Evolutionary conservation across 2,113 vertebrate genomes (phyloP).

Genomic region (Zosterops borbonicus): DNA sequence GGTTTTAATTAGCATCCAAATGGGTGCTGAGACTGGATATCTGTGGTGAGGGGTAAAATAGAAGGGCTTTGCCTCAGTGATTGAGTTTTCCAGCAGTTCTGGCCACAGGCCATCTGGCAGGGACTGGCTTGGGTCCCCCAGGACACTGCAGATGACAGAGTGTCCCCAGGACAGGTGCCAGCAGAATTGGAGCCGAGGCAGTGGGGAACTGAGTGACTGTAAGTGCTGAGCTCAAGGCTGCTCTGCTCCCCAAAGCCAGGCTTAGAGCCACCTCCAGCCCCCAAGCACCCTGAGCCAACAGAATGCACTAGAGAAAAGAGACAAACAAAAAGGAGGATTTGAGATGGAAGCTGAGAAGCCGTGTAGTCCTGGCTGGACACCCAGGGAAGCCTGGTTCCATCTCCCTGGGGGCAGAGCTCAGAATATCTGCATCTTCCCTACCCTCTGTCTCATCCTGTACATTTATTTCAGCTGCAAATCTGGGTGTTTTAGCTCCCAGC

Average conservation of each 20-base stretch:
- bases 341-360: background rate
- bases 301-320: background rate
- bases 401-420: background rate
- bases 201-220: background rate
- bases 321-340: background rate
- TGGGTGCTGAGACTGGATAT: background rate
- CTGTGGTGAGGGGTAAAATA: background rate
- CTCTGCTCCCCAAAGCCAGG: background rate
- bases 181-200: background rate
- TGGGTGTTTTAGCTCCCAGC: background rate
- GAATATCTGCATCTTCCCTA: background rate
- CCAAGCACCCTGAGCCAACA: background rate
- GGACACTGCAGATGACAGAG: conserved; percentile 26
- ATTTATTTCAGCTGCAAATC: background rate
- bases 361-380: background rate
- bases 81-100: conserved; percentile 25
- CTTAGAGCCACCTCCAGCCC: background rate
- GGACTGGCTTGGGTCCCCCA: background rate
- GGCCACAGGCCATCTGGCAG: conserved; percentile 30
- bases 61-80: background rate
- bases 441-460: background rate
- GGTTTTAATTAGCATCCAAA: background rate
- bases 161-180: conserved; percentile 38
- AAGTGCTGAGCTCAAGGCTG: background rate
- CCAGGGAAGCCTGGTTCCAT: background rate